Conservation (phyloP, 2,888 invertebrate species). For the Ormia ochracea region DNA sequence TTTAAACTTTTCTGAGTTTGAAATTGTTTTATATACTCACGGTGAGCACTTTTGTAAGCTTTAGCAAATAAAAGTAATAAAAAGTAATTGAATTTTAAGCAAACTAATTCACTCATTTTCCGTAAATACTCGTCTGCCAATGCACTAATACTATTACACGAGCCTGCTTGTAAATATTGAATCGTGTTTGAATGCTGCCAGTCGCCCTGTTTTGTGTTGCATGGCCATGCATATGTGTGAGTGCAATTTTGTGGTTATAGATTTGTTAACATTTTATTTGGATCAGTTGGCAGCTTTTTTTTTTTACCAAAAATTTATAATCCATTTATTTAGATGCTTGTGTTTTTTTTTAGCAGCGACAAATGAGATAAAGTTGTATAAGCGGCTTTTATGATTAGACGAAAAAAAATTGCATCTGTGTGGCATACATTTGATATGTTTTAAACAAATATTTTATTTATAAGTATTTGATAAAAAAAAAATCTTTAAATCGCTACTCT, state of each 20-base stretch:
- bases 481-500: not conserved
- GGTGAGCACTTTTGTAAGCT: not conserved
- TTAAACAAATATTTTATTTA: slow-evolving; percentile 13
- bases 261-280: slow-evolving; percentile 53
- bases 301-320: not conserved
- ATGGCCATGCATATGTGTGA: not conserved
- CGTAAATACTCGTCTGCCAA: not conserved
- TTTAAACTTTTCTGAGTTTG: not conserved
- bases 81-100: slow-evolving; percentile 7
- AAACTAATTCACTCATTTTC: not conserved
- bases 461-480: not conserved
- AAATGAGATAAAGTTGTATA: not conserved
- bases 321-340: slow-evolving; percentile 9
- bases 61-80: not conserved
- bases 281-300: slow-evolving; percentile 29
- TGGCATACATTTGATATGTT: no score
- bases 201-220: slow-evolving; percentile 8
- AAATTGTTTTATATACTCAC: not conserved
- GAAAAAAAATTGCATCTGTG: not conserved
- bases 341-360: not conserved
- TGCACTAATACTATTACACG: not conserved
- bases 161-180: slow-evolving; percentile 12
- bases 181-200: not conserved
- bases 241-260: slow-evolving; percentile 32
- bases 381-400: slow-evolving; percentile 1